Base-by-base conservation (phyloP, 2,888 invertebrate species). In the Cheiracanthium punctorium region DNA sequence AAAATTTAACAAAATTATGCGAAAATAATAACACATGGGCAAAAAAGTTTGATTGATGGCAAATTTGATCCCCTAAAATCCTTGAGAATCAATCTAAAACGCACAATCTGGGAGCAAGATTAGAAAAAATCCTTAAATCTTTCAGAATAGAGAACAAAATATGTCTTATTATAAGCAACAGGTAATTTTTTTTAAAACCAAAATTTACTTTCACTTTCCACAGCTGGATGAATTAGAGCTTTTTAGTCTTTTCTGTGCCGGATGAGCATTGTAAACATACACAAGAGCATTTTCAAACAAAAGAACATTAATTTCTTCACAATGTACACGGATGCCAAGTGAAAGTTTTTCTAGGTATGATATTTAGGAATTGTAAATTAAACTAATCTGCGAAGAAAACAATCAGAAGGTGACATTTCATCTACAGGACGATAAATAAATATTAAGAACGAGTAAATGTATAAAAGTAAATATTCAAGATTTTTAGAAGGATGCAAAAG, bases 121-220 rank as follows among this genome's bases (percentile, higher is more conserved):
- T 70, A 32, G 37, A 14, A 70, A 37, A 70, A 41, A 70, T 41
- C 43, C 41, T 17, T 28, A 64, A 64, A 52, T 58, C 24, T 75
- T 41, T 41, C 1, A 24, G 64, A 32, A 74, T 58, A 52, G 65
- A 64, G 30, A 14, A n/a, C 52, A 8, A 48, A 41, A 75, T 37
- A 77, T 70, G 52, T 33, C 48, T 69, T 52, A 33, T 70, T 69
- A 17, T 17, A 5, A 17, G 71, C 64, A 58, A 64, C 79, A 71
- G 71, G 24, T 80, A 71, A 43, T 20, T 71, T 32, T 30, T n/a
- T 80, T 80, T 52, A 79, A 37, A 14, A 58, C 43, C 72, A 33
- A 79, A 71, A 28, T 41, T 72, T 64, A 24, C 58, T 70, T 67
- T 81, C 74, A 75, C 20, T 43, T 71, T 33, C n/a, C n/a, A n/a